Percentiles rank a stretch among this genome's conserved stretches.
These are phyloP conservation scores for Geotrypetes seraphini DNA, from an alignment of 2,797 vertebrate species.

Conservation along the genomic window DNA sequence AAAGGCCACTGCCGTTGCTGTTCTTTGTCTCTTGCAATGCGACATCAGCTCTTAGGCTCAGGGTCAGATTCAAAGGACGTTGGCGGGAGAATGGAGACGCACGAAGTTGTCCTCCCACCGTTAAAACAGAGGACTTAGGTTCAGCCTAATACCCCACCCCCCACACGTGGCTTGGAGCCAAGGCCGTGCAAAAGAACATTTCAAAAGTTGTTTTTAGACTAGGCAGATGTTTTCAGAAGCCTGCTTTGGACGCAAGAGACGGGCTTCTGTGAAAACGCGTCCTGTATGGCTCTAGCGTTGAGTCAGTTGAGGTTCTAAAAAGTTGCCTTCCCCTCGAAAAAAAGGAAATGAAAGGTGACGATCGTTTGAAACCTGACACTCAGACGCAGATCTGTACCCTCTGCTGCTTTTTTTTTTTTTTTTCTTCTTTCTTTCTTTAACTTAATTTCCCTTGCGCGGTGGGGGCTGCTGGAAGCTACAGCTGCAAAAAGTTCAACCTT, in stretches of 20 bases:
- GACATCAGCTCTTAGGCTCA: too few species aligned
- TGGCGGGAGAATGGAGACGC: too few species aligned
- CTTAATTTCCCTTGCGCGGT: conserved; percentile 35
- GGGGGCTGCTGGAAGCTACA: conserved; percentile 32
- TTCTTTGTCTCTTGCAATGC: too few species aligned
- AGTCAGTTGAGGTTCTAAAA: conserved; percentile 27
- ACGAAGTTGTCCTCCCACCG: too few species aligned
- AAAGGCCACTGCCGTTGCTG: too few species aligned
- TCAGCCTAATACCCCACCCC: too few species aligned
- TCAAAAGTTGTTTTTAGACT: conserved; percentile 21
- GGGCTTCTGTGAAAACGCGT: conserved; percentile 24
- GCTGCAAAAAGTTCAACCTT: conserved; percentile 28
- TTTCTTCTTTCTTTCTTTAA: too few species aligned
- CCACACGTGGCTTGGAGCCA: too few species aligned
- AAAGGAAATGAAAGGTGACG: conserved; percentile 58
- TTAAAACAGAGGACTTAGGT: too few species aligned
- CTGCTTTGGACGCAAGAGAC: conserved; percentile 13
- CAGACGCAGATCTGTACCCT: conserved; percentile 19
- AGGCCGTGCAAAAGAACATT: conserved; percentile 2
- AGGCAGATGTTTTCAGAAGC: conserved; percentile 10
- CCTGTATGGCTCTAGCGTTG: conserved; percentile 32
- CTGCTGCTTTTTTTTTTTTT: too few species aligned
- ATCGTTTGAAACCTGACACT: conserved; percentile 50
- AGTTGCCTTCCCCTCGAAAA: conserved; percentile 35
- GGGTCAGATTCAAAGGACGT: too few species aligned